Base-by-base conservation (phyloP, 2,888 invertebrate genomes). In the Dioctria linearis region DNA sequence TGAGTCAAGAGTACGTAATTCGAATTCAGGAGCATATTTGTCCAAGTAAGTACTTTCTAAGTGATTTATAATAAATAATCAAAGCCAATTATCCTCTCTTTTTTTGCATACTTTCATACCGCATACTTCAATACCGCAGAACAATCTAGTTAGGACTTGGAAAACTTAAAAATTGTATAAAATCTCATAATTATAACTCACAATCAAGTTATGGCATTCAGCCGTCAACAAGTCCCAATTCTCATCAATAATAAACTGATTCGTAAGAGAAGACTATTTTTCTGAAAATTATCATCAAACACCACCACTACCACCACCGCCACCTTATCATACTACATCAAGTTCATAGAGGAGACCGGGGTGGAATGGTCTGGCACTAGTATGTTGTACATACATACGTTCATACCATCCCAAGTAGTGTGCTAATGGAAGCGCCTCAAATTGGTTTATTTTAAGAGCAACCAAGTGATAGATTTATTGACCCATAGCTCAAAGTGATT, bases 391-490 rank as follows among this genome's bases (percentile, higher is more conserved):
- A 25, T 25, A 25, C 25, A 25, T 25, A 25, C 25, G 2, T 25
- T 25, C 25, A 25, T 25, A 25, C 25, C 25, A 25, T 2, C 25
- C 0, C 25, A 0, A 25, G 25, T 25, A 25, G 25, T 25, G 73
- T 76, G 78, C 67, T 66, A 78, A 67, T 78, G 78, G 78, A 78
- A 67, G 66, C 65, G 67, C 43, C 51, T 78, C 66, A 79, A 81
- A 80, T 79, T 79, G 78, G 80, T 82, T 82, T 82, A 82, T 82
- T 80, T 82, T 81, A 78, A 76, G 79, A 82, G 82, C 51, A 75
- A 75, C 43, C 79, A 75, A 67, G 66, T 82, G 82, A 82, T 80
- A 76, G 82, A 82, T 82, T 82, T 82, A 80, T 80, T 82, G 80
- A 76, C 80, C 80, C 79, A 82, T 76, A 80, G 79, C 79, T 80